phyloP scores from a whole-genome alignment of 2,113 vertebrate genomes.

The Phaethornis superciliosus region DNA sequence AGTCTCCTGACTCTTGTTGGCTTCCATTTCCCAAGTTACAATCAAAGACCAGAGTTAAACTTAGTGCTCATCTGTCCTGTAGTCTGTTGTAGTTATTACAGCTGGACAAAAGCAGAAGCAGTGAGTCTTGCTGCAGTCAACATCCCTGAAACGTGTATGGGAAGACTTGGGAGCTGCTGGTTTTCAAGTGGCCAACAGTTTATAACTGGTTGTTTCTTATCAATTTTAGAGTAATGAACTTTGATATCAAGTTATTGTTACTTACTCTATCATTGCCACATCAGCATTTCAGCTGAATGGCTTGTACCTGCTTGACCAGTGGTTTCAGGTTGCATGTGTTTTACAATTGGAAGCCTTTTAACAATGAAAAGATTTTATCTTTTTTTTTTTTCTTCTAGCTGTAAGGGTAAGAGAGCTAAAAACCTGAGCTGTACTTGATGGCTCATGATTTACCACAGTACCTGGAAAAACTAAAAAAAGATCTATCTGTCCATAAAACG shows the following conservation, averaged over 20 bases:
- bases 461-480: background rate
- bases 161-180: background rate
- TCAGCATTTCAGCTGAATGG: background rate
- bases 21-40: background rate
- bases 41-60: background rate
- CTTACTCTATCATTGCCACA: background rate
- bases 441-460: background rate
- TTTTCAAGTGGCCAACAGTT: background rate
- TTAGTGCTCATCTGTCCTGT: background rate
- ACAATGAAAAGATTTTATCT: background rate
- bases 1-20: background rate
- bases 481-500: background rate
- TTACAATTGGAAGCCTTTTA: background rate
- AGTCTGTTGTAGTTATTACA: background rate
- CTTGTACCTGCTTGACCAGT: background rate
- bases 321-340: background rate
- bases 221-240: background rate
- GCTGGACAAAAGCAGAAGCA: background rate
- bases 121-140: background rate
- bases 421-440: background rate
- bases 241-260: background rate
- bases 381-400: background rate
- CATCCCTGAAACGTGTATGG: background rate
- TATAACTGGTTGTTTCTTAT: background rate
- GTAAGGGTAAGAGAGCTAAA: background rate